phyloP scores from a whole-genome alignment of 2,888 invertebrate species.

The Embidobia sp. region DNA sequence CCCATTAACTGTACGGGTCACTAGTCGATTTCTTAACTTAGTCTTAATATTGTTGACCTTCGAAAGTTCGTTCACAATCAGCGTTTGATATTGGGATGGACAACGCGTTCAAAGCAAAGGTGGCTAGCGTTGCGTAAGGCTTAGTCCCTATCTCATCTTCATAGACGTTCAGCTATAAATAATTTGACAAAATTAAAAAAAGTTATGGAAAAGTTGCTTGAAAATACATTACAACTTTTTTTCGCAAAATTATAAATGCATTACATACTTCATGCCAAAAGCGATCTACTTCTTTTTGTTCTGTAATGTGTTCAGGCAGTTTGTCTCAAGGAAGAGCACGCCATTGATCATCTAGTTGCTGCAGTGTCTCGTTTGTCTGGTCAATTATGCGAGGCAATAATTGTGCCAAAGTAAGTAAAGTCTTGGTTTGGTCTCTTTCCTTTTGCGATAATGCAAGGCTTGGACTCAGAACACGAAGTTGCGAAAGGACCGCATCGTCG shows the following conservation, averaged over 20 bases:
- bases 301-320: no score
- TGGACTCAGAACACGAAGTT: neutral
- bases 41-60: constrained; percentile 40
- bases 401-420: constrained; percentile 4
- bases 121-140: constrained; percentile 4
- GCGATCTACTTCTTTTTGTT: no score
- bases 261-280: no score
- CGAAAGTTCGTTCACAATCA: constrained; percentile 30
- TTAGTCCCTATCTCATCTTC: constrained; percentile 10
- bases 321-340: constrained; percentile 19
- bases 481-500: neutral
- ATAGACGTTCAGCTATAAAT: constrained; percentile 9
- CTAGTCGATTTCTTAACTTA: constrained; percentile 21
- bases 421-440: constrained; percentile 5
- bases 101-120: constrained; percentile 9
- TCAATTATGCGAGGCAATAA: constrained; percentile 24
- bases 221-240: no score
- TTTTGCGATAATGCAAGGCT: constrained; percentile 19
- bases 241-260: no score
- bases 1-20: constrained; percentile 14
- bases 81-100: constrained; percentile 27
- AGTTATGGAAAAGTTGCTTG: no score
- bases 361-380: constrained; percentile 14
- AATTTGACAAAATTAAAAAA: no score
- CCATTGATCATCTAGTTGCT: constrained; percentile 28